A percentile compares a stretch with the other conserved stretches of the same genome.
Conservation (phyloP, 2,113 vertebrate species). For the Pardalotus punctatus region DNA sequence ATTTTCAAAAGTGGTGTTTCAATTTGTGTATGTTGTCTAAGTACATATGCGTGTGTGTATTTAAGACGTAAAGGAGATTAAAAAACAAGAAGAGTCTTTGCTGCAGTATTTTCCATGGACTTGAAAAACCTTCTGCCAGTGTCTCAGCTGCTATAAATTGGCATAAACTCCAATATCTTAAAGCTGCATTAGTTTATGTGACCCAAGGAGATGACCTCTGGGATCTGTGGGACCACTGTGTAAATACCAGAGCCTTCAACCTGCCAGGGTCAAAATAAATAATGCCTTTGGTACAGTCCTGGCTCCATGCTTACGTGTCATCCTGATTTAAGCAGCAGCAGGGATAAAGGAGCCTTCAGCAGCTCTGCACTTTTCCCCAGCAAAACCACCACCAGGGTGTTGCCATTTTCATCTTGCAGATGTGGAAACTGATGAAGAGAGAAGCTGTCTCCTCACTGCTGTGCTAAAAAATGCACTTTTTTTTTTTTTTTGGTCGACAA, state of each 20-base stretch:
- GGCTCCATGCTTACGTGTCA: rapidly evolving
- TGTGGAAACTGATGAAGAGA: not conserved
- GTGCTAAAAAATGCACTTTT: not conserved
- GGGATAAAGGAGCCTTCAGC: not conserved
- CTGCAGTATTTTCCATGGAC: not conserved
- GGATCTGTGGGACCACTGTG: not conserved
- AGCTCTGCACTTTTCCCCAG: not conserved
- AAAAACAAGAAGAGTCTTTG: not conserved
- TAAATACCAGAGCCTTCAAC: not conserved
- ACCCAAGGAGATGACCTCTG: not conserved
- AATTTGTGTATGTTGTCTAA: not conserved
- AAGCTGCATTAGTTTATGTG: not conserved
- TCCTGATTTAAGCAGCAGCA: not conserved
- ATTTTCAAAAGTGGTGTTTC: not conserved
- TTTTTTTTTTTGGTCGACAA: not conserved
- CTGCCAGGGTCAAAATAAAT: not conserved
- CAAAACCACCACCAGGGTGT: not conserved
- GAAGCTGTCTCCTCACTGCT: not conserved
- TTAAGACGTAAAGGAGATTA: not conserved
- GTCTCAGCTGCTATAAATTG: not conserved
- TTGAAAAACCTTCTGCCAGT: not conserved
- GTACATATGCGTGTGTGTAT: not conserved
- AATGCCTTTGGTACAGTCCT: not conserved
- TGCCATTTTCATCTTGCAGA: not conserved
- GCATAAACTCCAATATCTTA: not conserved